Percentiles rank a stretch among this genome's conserved stretches.
phyloP scores from a whole-genome alignment of 2,797 vertebrate species.

The Pteronotus mesoamericanus region DNA sequence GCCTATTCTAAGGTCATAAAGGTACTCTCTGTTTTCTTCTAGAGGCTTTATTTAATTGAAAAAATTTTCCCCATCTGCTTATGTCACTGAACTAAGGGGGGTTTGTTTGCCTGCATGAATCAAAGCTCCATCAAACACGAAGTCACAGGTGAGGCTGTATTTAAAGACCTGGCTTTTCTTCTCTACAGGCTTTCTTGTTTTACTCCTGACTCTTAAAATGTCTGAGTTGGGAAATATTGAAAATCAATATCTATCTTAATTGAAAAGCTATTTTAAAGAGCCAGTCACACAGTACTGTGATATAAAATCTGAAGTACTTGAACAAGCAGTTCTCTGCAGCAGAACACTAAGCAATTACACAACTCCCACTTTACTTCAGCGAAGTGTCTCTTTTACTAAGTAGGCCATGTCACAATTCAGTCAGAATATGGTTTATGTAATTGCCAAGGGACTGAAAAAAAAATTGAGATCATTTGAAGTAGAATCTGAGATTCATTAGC shows the following conservation, averaged over 20 bases:
- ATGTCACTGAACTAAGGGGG: neutral
- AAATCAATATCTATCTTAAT: neutral
- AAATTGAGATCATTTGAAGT: neutral
- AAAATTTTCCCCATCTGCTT: neutral
- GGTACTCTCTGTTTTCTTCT: neutral
- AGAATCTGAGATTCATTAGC: neutral
- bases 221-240: neutral
- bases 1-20: neutral
- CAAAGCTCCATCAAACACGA: neutral
- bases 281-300: neutral
- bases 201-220: conserved; percentile 10
- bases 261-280: neutral
- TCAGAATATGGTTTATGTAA: neutral
- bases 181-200: neutral
- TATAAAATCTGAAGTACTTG: neutral
- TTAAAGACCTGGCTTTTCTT: neutral
- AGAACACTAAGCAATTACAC: neutral
- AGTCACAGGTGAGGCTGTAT: neutral
- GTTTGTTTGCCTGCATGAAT: neutral
- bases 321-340: neutral
- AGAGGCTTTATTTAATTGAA: neutral
- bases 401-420: neutral
- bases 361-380: neutral
- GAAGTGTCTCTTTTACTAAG: neutral
- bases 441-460: neutral